phyloP scores from a whole-genome alignment of 2,797 vertebrate species.

The Chloroceryle inda region DNA sequence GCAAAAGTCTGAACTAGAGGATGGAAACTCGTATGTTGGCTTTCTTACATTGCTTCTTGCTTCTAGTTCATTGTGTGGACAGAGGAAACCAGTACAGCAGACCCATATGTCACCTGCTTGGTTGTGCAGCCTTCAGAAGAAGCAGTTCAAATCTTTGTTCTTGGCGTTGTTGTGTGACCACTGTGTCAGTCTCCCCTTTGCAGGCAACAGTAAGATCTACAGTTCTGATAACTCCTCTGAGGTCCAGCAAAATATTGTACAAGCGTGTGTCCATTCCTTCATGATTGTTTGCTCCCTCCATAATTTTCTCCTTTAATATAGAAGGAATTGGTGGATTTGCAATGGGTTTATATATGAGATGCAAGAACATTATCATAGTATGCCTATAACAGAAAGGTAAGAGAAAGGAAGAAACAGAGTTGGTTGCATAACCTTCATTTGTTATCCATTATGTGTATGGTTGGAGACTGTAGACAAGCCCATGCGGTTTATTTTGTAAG shows the following conservation, averaged over 20 bases:
- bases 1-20: neutral
- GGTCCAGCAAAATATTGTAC: neutral
- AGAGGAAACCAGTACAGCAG: neutral
- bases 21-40: neutral
- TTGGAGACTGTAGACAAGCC: neutral
- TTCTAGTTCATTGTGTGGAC: neutral
- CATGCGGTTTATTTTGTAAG: constrained; percentile 2
- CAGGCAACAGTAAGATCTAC: neutral
- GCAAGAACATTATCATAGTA: neutral
- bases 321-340: neutral
- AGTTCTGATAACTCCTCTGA: neutral
- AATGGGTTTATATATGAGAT: neutral
- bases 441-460: neutral
- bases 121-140: neutral
- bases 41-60: neutral
- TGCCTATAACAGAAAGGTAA: neutral
- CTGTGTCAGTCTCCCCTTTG: neutral
- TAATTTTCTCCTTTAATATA: neutral
- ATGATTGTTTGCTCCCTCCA: neutral
- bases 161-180: neutral
- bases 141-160: neutral
- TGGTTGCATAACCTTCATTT: neutral
- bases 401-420: neutral
- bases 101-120: accelerated
- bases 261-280: neutral